Evolutionary conservation across 2,113 vertebrate genomes (phyloP).

Genomic region (Cyrtonyx montezumae): DNA sequence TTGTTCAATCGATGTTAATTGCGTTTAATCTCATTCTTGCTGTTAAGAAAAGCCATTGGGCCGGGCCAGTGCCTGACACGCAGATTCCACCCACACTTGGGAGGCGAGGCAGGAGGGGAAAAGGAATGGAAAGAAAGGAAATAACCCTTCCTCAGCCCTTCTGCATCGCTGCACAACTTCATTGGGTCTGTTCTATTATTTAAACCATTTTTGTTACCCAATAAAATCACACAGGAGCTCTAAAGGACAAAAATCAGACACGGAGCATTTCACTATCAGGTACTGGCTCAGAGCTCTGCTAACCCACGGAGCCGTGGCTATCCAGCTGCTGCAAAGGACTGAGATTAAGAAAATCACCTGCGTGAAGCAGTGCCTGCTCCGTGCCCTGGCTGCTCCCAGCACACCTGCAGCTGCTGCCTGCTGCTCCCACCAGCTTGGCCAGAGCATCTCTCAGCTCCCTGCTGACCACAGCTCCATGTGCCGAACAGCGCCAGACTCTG

Average conservation of each 20-base stretch:
- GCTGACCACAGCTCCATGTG: not conserved
- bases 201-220: conserved; percentile 61
- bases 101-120: conserved; percentile 5
- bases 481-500: not conserved
- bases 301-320: not conserved
- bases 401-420: not conserved
- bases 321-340: not conserved
- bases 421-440: not conserved
- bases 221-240: conserved; percentile 24
- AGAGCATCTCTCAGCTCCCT: not conserved
- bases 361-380: not conserved
- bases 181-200: conserved; percentile 38
- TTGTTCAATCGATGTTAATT: conserved; percentile 65
- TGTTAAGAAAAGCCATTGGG: conserved; percentile 55
- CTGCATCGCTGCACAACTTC: conserved; percentile 55
- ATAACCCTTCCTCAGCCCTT: conserved; percentile 49
- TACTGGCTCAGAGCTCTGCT: not conserved
- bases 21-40: conserved; percentile 59
- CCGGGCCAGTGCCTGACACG: conserved; percentile 34
- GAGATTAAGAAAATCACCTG: not conserved
- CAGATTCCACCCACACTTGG: conserved; percentile 35
- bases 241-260: conserved; percentile 39
- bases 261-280: not conserved
- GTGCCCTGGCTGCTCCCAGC: not conserved
- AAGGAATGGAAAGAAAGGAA: conserved; percentile 45